Evolutionary conservation across 2,888 invertebrate genomes (phyloP).

Genomic region (Acanthosepion lycidas): DNA sequence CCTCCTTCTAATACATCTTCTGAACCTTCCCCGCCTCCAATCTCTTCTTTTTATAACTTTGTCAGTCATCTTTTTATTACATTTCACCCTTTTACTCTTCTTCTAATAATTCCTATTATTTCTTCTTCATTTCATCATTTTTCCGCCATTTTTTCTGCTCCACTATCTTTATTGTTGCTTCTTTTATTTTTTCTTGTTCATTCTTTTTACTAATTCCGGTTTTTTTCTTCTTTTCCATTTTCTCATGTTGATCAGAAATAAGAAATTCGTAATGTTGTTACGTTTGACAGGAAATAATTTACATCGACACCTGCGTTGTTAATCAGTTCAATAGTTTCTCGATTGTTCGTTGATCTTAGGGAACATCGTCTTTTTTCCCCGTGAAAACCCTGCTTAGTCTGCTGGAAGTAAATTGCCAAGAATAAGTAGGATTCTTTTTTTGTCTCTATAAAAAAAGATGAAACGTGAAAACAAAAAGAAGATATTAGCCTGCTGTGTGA

Average conservation of each 20-base stretch:
- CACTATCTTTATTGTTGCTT: neutral
- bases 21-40: too few relatives aligned
- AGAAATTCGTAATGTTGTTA: neutral
- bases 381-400: neutral
- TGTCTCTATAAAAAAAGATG: neutral
- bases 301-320: neutral
- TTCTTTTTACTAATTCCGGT: neutral
- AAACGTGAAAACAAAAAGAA: neutral
- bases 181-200: neutral
- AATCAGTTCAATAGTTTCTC: neutral
- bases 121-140: too few relatives aligned
- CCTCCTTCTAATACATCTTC: too few relatives aligned
- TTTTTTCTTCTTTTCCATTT: neutral
- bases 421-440: neutral
- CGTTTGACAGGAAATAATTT: neutral
- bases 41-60: too few relatives aligned
- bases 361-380: neutral
- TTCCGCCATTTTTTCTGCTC: neutral
- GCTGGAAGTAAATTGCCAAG: neutral
- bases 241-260: too few relatives aligned
- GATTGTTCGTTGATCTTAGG: neutral
- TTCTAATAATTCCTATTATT: too few relatives aligned
- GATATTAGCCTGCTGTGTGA: neutral
- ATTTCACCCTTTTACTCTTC: too few relatives aligned
- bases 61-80: too few relatives aligned